Conservation (phyloP, 2,113 vertebrate genomes). For the Aegithalos caudatus region DNA sequence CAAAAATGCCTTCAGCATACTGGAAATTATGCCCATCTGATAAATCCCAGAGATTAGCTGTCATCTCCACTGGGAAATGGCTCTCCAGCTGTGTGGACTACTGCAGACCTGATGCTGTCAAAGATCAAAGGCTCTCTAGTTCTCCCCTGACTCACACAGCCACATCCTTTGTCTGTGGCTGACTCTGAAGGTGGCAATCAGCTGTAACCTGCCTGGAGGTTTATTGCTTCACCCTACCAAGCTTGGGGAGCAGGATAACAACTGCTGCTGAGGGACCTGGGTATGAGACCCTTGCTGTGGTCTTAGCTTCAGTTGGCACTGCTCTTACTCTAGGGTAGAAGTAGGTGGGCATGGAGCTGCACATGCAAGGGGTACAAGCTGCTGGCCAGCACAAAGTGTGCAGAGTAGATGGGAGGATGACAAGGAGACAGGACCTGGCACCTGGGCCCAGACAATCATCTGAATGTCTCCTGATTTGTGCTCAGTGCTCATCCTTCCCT, state of each 20-base stretch:
- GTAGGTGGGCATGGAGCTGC: not conserved
- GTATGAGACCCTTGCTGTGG: not conserved
- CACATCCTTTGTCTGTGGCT: not conserved
- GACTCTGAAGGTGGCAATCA: not conserved
- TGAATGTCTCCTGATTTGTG: not conserved
- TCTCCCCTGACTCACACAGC: not conserved
- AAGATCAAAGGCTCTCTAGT: not conserved
- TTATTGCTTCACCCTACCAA: not conserved
- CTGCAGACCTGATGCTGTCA: not conserved
- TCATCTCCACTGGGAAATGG: not conserved
- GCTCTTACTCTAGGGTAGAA: not conserved
- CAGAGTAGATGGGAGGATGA: not conserved
- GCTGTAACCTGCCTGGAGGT: not conserved
- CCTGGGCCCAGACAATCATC: not conserved
- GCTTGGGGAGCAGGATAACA: not conserved
- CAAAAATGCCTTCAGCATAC: not conserved
- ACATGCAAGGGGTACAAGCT: too few relatives aligned
- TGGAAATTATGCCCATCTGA: not conserved
- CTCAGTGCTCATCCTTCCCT: not conserved
- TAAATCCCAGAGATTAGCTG: not conserved
- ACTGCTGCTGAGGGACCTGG: not conserved
- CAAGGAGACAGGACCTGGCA: not conserved
- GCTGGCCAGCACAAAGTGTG: not conserved
- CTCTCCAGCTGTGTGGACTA: not conserved
- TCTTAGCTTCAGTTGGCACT: not conserved